Evolutionary conservation across 2,888 invertebrate species (phyloP).

Genomic region (Apocheima hispidaria): DNA sequence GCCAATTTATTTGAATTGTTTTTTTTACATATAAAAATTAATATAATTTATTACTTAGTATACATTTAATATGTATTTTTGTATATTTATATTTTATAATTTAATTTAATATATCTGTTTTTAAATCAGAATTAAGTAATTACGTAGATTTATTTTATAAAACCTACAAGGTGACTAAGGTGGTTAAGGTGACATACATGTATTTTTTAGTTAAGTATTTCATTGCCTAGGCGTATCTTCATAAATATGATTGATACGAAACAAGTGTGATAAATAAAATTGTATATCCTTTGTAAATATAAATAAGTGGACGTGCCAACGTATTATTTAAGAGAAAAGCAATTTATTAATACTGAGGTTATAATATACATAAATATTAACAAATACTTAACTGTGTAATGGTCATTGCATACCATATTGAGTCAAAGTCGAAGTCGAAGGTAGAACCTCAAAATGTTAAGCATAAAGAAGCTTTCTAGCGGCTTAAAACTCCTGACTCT

Average conservation of each 20-base stretch:
- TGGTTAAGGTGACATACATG: too few species aligned
- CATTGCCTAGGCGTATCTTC: slow-evolving; percentile 12
- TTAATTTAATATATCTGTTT: too few species aligned
- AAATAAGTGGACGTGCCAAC: slow-evolving; percentile 64
- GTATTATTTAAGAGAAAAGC: slow-evolving; percentile 48
- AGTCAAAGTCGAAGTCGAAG: not conserved
- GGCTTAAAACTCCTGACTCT: too few species aligned
- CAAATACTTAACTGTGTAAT: slow-evolving; percentile 35
- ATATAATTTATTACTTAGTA: too few species aligned
- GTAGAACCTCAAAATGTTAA: not conserved
- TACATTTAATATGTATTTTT: too few species aligned
- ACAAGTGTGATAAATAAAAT: slow-evolving; percentile 44
- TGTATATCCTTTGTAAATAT: slow-evolving; percentile 44
- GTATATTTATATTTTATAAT: too few species aligned
- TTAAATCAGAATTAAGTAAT: too few species aligned
- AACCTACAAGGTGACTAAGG: too few species aligned
- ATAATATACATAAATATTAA: slow-evolving; percentile 34
- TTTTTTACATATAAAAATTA: too few species aligned
- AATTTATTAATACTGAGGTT: slow-evolving; percentile 42
- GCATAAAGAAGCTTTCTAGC: too few species aligned
- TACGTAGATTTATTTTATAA: too few species aligned
- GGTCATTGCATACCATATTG: not conserved
- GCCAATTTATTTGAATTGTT: too few species aligned
- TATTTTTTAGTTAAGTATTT: not conserved
- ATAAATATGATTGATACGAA: slow-evolving; percentile 38